Evolutionary conservation across 2,797 vertebrate species (phyloP).

Genomic region (Pseudopleuronectes americanus): DNA sequence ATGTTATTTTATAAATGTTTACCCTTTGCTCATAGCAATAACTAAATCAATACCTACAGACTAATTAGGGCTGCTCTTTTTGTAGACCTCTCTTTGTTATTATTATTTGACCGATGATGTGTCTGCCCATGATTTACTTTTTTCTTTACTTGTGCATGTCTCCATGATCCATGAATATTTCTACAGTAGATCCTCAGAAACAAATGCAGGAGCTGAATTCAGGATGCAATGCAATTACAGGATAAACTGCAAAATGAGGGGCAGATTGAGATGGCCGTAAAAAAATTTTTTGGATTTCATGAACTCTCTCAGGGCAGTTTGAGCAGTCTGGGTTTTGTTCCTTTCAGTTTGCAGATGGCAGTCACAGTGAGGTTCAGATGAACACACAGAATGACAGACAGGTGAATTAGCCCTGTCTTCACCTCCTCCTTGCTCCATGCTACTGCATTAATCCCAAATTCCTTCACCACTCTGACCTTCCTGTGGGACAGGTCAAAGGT

Average conservation of each 20-base stretch:
- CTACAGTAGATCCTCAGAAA: neutral
- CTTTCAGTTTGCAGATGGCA: neutral
- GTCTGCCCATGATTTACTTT: no score
- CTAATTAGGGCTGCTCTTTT: no score
- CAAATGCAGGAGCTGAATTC: neutral
- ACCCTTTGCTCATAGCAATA: no score
- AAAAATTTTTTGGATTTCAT: neutral
- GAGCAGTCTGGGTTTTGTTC: neutral
- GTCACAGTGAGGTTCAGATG: neutral
- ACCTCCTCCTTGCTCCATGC: constrained; percentile 3
- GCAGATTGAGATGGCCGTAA: neutral
- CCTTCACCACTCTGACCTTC: constrained; percentile 16
- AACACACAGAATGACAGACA: constrained; percentile 13
- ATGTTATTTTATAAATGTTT: no score
- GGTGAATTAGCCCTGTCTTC: neutral
- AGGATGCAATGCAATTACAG: neutral
- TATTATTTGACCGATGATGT: no score
- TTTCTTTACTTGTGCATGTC: neutral
- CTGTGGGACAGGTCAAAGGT: constrained; percentile 30
- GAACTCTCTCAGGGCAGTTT: no score
- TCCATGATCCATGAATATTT: neutral
- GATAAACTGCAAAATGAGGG: neutral
- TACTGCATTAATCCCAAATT: constrained; percentile 30
- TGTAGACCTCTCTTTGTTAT: no score
- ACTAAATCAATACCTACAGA: no score